Base-by-base conservation (phyloP, 1,140 invertebrate genomes). In the Drosophila cardini region DNA sequence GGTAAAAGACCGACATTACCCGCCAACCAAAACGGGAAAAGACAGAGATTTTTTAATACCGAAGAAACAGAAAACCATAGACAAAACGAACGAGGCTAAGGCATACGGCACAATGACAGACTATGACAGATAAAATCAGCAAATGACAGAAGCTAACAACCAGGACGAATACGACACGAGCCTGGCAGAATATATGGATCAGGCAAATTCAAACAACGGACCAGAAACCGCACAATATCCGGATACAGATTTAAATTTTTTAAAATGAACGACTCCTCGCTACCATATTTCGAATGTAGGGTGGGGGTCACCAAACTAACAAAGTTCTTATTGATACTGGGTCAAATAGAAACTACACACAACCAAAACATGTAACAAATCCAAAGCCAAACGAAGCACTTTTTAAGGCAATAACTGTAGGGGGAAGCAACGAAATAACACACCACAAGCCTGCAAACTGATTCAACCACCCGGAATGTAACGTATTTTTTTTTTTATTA, bases 291-390 rank as follows among this genome's bases (percentile, higher is more conserved):
- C 7, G 3, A 32, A 32, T 32, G 30, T 32, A 32, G 7, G 7
- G 30, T 32, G 30, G 30, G 30, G 30, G 30, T 32, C 3, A 32
- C 30, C 30, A 32, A 4, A 32, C 30, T 4, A 3, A 4, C 7
- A 32, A 32, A 32, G 7, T 32, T 32, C 30, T 32, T 7, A 4
- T 32, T 21, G 63, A 76, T 32, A 70, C 56, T 1, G 68, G 71
- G 0, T 78, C 67, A 21, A 80, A 68, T 8, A 64, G 56, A 61
- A 72, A 80, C 21, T 80, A 77, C 16, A 77, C 80, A 7, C 56
- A 76, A 32, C 30, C 30, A 32, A 32, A 32, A 32, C 7, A 4
- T 32, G 30, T 32, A 32, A 3, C 7, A 3, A 32, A 32, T 32
- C 56, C 50, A 10, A 57, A 56, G 15, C 64, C 10, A 34, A 72